A percentile compares a stretch with the other conserved stretches of the same genome.
These are phyloP conservation scores for Lamproptera curius DNA, from an alignment of 2,888 invertebrate species.

Conservation along the genomic window DNA sequence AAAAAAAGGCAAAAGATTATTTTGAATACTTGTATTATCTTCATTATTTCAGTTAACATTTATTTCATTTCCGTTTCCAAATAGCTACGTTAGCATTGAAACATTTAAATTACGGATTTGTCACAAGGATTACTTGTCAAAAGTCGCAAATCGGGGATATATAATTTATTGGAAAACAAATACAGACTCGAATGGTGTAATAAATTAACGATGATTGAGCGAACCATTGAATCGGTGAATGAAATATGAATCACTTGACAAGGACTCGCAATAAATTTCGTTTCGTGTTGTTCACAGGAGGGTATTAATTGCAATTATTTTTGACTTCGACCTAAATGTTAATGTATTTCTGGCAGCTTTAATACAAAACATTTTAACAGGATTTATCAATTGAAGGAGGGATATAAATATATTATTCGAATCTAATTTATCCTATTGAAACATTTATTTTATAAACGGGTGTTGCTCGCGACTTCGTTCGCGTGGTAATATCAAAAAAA, in stretches of 20 bases:
- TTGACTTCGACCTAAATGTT: neutral
- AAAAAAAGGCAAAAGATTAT: too few relatives aligned
- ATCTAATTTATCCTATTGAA: too few relatives aligned
- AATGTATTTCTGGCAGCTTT: too few relatives aligned
- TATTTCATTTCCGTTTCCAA: too few relatives aligned
- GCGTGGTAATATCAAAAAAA: too few relatives aligned
- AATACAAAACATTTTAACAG: too few relatives aligned
- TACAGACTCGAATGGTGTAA: conserved; percentile 1
- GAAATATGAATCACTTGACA: conserved; percentile 16
- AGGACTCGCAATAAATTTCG: conserved; percentile 9
- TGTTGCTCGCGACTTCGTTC: too few relatives aligned
- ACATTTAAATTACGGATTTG: neutral
- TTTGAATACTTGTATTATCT: too few relatives aligned
- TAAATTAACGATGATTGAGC: conserved; percentile 19
- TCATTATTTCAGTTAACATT: too few relatives aligned
- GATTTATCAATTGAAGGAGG: too few relatives aligned
- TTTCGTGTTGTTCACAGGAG: conserved; percentile 2
- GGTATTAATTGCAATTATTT: conserved; percentile 7
- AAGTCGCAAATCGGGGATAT: neutral
- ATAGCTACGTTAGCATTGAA: neutral
- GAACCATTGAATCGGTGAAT: conserved; percentile 15
- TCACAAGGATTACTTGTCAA: neutral
- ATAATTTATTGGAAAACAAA: neutral
- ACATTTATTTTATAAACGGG: too few relatives aligned
- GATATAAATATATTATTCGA: too few relatives aligned